Evolutionary conservation across 2,113 vertebrate genomes (phyloP).

Genomic region (Neodontobutis hainanensis): DNA sequence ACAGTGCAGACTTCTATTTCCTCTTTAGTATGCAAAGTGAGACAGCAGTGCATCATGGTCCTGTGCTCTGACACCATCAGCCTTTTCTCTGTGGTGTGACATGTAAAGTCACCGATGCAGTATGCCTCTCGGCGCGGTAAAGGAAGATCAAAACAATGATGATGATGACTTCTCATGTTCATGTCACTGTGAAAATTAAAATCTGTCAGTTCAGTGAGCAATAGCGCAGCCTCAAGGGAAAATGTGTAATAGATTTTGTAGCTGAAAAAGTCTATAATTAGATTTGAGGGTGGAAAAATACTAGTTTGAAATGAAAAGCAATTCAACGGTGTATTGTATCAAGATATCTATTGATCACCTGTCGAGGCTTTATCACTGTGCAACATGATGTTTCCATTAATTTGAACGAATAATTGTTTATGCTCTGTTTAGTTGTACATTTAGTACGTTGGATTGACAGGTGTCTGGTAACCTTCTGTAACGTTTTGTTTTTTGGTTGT

Average conservation of each 20-base stretch:
- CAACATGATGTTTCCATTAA: no score
- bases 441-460: no score
- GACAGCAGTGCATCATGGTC: slow-evolving; percentile 23
- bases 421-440: no score
- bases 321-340: not conserved
- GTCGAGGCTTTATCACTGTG: no score
- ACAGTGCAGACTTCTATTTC: slow-evolving; percentile 24
- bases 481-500: no score
- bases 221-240: slow-evolving; percentile 7
- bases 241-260: slow-evolving; percentile 4
- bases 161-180: slow-evolving; percentile 11
- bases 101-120: not conserved
- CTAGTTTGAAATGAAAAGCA: not conserved
- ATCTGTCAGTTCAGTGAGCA: slow-evolving; percentile 10
- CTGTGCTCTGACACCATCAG: slow-evolving; percentile 21
- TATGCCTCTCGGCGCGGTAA: not conserved
- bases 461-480: no score
- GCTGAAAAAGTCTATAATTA: slow-evolving; percentile 1
- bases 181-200: slow-evolving; percentile 14
- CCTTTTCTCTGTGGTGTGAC: slow-evolving; percentile 12
- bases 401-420: no score
- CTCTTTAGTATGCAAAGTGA: slow-evolving; percentile 37
- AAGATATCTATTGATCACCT: not conserved
- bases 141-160: slow-evolving; percentile 11
- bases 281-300: not conserved